Conservation (phyloP, 92 coral and sea anemone species). For the Epizoanthus ramosus region DNA sequence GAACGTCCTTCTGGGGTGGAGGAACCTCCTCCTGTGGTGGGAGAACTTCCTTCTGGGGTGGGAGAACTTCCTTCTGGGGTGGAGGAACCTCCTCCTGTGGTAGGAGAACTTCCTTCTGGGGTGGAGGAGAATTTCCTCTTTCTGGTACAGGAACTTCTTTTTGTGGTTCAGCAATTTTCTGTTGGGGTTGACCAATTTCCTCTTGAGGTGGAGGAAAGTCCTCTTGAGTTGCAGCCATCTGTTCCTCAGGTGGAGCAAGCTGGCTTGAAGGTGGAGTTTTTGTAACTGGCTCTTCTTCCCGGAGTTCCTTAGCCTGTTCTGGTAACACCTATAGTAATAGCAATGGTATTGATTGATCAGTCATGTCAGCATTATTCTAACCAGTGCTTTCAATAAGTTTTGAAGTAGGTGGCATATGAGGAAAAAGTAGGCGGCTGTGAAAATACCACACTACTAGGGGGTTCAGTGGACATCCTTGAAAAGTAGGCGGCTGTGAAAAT, state of each 20-base stretch:
- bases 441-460: too few relatives aligned
- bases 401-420: too few relatives aligned
- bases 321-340: not conserved
- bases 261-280: not conserved
- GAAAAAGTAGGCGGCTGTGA: too few relatives aligned
- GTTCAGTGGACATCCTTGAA: too few relatives aligned
- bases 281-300: not conserved
- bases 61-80: too few relatives aligned
- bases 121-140: not conserved
- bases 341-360: too few relatives aligned
- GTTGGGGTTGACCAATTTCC: not conserved
- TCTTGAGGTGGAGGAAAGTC: not conserved
- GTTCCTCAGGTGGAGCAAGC: not conserved
- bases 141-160: not conserved
- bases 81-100: too few relatives aligned
- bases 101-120: not conserved
- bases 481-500: too few relatives aligned
- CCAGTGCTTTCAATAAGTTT: too few relatives aligned
- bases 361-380: too few relatives aligned
- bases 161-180: not conserved
- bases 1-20: not conserved
- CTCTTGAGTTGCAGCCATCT: not conserved
- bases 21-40: too few relatives aligned
- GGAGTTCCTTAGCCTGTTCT: conserved; percentile 8
- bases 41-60: too few relatives aligned